phyloP scores from a whole-genome alignment of 2,113 vertebrate genomes.

The Stegastes partitus region DNA sequence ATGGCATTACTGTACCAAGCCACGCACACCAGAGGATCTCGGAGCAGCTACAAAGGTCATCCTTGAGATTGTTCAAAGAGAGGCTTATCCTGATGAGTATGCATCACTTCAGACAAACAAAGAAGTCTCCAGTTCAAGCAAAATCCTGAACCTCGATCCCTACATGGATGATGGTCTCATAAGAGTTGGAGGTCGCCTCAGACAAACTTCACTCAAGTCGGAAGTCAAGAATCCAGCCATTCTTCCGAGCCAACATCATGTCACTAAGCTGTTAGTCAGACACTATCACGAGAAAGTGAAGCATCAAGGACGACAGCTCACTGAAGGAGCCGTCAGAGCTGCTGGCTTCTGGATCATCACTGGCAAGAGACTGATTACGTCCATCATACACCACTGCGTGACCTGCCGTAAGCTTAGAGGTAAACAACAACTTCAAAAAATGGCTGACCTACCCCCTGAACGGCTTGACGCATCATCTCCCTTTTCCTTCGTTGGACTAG shows the following conservation, averaged over 20 bases:
- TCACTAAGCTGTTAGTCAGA: no score
- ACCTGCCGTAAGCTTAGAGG: not conserved
- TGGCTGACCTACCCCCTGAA: not conserved
- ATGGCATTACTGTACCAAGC: not conserved
- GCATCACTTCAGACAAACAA: no score
- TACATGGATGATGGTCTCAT: not conserved
- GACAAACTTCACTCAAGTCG: not conserved
- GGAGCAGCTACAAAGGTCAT: not conserved
- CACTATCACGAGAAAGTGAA: not conserved
- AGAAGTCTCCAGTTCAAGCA: not conserved
- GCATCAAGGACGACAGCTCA: not conserved
- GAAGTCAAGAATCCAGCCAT: not conserved
- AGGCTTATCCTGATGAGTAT: no score
- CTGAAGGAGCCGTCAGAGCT: not conserved
- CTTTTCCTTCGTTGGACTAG: not conserved
- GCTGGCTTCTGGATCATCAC: not conserved
- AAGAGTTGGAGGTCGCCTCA: not conserved
- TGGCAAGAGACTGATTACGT: not conserved
- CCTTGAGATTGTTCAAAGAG: not conserved
- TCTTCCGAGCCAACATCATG: not conserved
- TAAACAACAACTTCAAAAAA: not conserved
- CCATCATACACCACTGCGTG: not conserved
- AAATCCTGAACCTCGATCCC: not conserved
- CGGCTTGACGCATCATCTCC: not conserved
- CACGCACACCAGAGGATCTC: not conserved